Evolutionary conservation across 2,888 invertebrate genomes (phyloP).

Genomic region (Oxyteleia sp.): DNA sequence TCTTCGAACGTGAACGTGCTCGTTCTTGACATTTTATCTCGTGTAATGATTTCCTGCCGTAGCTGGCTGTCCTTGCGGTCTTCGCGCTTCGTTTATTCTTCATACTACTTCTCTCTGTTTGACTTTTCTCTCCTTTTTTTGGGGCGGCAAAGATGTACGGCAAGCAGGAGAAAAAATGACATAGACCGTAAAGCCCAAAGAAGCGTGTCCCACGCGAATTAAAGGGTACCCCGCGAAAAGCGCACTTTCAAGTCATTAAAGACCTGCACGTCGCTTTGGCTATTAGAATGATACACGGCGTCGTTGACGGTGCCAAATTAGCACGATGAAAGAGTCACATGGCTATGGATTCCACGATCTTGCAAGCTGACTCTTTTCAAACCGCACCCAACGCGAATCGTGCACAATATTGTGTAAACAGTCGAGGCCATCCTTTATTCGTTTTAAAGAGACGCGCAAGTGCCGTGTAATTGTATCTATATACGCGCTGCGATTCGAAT

Average conservation of each 20-base stretch:
- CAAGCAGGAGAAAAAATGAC: conserved; percentile 72
- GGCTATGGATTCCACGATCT: conserved; percentile 10
- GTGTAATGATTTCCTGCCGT: conserved; percentile 69
- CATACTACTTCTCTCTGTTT: conserved; percentile 34
- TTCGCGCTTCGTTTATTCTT: conserved; percentile 68
- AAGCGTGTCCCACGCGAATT: conserved; percentile 82
- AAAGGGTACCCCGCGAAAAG: conserved; percentile 79
- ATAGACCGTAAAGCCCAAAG: conserved; percentile 81
- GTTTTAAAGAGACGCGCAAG: conserved; percentile 29
- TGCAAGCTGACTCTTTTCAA: conserved; percentile 19
- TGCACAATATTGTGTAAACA: conserved; percentile 24
- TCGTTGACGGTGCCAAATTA: conserved; percentile 86
- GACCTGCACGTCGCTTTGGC: conserved; percentile 81
- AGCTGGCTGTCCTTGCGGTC: conserved; percentile 62
- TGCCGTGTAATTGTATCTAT: conserved; percentile 34
- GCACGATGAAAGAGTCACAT: conserved; percentile 81
- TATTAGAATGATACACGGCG: conserved; percentile 86
- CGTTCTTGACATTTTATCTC: conserved; percentile 69
- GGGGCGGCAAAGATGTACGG: conserved; percentile 34
- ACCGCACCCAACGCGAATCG: conserved; percentile 17
- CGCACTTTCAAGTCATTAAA: conserved; percentile 80
- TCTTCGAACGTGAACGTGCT: conserved; percentile 48
- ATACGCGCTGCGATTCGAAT: conserved; percentile 14
- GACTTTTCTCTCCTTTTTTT: conserved; percentile 20
- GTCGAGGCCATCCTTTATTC: conserved; percentile 24